Evolutionary conservation across 2,113 vertebrate species (phyloP).

Genomic region (Tetraodon nigroviridis): DNA sequence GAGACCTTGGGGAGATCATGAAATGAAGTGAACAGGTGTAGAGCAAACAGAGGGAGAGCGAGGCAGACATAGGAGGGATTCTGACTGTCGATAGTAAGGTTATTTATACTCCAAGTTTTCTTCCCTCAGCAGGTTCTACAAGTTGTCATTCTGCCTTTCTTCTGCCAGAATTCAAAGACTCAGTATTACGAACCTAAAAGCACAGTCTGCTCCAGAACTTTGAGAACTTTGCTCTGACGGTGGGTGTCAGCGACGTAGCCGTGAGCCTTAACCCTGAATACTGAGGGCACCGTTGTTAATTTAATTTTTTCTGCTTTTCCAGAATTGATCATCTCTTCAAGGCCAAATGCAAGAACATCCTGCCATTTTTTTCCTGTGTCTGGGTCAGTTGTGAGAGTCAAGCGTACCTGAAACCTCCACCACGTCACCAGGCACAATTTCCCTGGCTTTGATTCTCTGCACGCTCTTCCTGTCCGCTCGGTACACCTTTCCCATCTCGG

Average conservation of each 20-base stretch:
- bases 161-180: neutral
- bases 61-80: slow-evolving; percentile 39
- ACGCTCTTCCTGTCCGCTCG: slow-evolving; percentile 87
- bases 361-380: slow-evolving; percentile 14
- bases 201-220: no score
- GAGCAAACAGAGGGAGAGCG: slow-evolving; percentile 35
- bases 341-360: no score
- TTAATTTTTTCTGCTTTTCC: no score
- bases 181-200: no score
- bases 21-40: slow-evolving; percentile 64
- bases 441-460: slow-evolving; percentile 89
- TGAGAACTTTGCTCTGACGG: no score
- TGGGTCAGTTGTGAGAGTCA: neutral
- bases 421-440: slow-evolving; percentile 88
- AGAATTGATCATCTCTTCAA: no score
- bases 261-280: no score
- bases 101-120: slow-evolving; percentile 64
- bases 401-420: slow-evolving; percentile 85
- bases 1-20: slow-evolving; percentile 63
- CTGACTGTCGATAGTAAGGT: slow-evolving; percentile 42
- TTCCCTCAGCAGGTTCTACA: slow-evolving; percentile 36
- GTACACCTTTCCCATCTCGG: slow-evolving; percentile 93
- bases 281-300: no score
- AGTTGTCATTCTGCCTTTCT: neutral
- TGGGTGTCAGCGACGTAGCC: no score